Evolutionary conservation across 2,797 vertebrate species (phyloP).

Genomic region (Caiman crocodilus): DNA sequence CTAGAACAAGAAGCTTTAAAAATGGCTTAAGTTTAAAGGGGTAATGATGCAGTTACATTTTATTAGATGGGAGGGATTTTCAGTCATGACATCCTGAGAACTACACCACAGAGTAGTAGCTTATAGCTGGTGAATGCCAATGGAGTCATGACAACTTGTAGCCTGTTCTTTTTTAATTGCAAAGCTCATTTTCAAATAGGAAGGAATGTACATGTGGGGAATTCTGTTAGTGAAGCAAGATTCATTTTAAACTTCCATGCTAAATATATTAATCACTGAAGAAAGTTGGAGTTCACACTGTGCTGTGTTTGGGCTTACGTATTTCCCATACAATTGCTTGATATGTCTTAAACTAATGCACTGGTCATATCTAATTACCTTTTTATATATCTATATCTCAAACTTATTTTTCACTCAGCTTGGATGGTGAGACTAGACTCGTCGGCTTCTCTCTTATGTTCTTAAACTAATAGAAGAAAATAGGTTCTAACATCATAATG

Average conservation of each 20-base stretch:
- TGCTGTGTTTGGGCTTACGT: background rate
- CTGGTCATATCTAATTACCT: no score
- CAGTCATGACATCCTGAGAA: no score
- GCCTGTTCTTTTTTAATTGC: background rate
- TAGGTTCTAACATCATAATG: no score
- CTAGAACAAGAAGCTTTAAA: background rate
- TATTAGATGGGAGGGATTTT: no score
- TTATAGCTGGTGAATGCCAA: background rate
- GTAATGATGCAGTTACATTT: background rate
- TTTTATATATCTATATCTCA: background rate
- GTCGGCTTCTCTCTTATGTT: background rate
- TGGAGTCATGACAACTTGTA: background rate
- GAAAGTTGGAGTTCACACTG: conserved; percentile 13
- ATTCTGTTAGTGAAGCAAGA: background rate
- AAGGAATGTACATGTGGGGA: background rate
- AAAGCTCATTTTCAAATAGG: background rate
- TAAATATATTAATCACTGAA: background rate
- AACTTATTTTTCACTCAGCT: background rate
- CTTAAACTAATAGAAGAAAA: background rate
- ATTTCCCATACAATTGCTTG: background rate
- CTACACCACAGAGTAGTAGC: background rate
- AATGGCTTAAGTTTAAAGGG: background rate
- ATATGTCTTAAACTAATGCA: no score
- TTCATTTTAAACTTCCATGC: background rate
- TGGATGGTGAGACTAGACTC: background rate